Percentiles rank a stretch among this genome's conserved stretches.
Conservation (phyloP, 2,888 invertebrate genomes). For the Phrixothrix hirtus region DNA sequence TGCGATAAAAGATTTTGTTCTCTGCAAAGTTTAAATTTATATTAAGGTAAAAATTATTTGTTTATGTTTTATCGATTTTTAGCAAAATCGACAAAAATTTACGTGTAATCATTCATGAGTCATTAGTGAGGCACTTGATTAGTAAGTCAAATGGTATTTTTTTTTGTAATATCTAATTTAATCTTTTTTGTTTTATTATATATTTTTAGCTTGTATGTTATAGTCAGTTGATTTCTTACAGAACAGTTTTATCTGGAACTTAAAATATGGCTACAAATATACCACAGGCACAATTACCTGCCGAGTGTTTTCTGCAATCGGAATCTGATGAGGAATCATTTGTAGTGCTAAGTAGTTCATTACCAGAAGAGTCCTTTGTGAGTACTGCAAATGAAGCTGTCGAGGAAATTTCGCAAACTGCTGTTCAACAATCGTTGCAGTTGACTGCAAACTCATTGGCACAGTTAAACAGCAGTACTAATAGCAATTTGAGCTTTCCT, state of each 20-base stretch:
- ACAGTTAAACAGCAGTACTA: slow-evolving; percentile 8
- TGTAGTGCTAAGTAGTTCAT: slow-evolving; percentile 43
- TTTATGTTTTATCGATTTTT: no score
- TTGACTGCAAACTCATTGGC: slow-evolving; percentile 20
- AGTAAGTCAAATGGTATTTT: no score
- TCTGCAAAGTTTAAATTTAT: no score
- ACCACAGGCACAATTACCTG: slow-evolving; percentile 26
- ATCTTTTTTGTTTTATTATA: no score
- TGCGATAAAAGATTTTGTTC: no score
- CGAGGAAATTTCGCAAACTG: slow-evolving; percentile 7
- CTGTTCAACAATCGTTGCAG: slow-evolving; percentile 27
- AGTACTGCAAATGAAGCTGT: neutral
- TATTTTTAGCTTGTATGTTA: no score
- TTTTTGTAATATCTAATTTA: no score
- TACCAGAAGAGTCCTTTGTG: slow-evolving; percentile 23
- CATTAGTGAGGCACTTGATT: no score
- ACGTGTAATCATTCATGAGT: no score
- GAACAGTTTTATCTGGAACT: neutral
- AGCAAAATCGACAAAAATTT: no score
- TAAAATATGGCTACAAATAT: slow-evolving; percentile 12
- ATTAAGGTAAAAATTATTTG: no score
- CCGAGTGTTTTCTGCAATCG: slow-evolving; percentile 36
- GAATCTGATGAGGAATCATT: slow-evolving; percentile 48
- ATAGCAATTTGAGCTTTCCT: slow-evolving; percentile 16
- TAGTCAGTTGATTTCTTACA: no score